Evolutionary conservation across 2,797 vertebrate species (phyloP), one percentile per base, ranked within the genome.

Genomic region (Tapera naevia): DNA sequence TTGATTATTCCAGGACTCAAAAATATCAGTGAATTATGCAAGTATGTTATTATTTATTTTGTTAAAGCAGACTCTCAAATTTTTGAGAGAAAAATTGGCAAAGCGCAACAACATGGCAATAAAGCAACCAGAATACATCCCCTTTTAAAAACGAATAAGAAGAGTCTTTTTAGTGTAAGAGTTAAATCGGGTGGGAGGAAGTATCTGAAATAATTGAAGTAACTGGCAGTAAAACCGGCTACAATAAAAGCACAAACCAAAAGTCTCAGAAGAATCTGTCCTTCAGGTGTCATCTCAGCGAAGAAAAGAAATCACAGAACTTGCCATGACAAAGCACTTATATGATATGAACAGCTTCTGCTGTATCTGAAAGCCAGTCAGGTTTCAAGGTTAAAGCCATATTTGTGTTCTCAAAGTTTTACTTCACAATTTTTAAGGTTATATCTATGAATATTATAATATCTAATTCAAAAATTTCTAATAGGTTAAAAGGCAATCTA

Each of bases 341-440:
- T 48, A 74, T n/a, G 60, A 96, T 66, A 79, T 18, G 19, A n/a
- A 54, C 37, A 88, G 13, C 33, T 84, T 93, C 27, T 89, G 54
- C 71, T 71, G 50, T 91, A 87, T 95, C 11, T 72, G 93, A 95
- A 97, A 6, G 21, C 66, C 27, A 93, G 76, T 93, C 96, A 96
- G 66, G 41, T 96, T 98, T 98, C 95, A 97, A 98, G 96, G 97
- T 97, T 96, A 97, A 97, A 97, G 33, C 17, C 19, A n/a, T 83
- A 96, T 97, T 96, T 97, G 84, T 96, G 46, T 96, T 98, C 97
- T 94, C 64, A 61, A 11, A 43, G 56, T 87, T 94, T 94, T 91
- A 93, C 78, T 56, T 96, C 70, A 73, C 80, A 95, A 96, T 94
- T 96, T 78, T 53, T 97, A 84, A 96, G 94, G 91, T 94, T 97